Percentiles rank a stretch among this genome's conserved stretches.
Conservation (phyloP, 2,888 invertebrate genomes). For the Megalurothrips usitatus region DNA sequence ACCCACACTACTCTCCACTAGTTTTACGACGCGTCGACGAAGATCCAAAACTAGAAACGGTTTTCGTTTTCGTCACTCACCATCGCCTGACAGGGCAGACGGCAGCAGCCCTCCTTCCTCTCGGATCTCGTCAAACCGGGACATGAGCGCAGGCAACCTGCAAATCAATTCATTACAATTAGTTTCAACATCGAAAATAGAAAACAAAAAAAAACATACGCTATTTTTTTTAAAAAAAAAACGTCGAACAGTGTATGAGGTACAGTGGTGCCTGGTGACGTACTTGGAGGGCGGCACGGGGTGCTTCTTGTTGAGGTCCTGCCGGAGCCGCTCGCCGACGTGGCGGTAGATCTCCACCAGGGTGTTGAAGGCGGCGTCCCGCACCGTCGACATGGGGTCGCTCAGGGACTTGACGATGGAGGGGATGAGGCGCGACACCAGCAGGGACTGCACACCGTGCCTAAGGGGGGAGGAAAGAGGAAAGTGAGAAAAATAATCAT, state of each 20-base stretch:
- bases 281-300: constrained; percentile 68
- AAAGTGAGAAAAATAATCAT: not conserved
- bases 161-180: constrained; percentile 36
- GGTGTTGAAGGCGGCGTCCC: constrained; percentile 81
- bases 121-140: constrained; percentile 81
- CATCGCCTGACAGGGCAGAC: constrained; percentile 54
- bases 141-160: constrained; percentile 61
- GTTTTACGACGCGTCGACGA: too few species aligned
- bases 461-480: too few species aligned
- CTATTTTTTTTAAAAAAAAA: too few species aligned
- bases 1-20: too few species aligned
- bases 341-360: constrained; percentile 88
- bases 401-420: constrained; percentile 75
- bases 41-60: constrained; percentile 39
- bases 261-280: constrained; percentile 36
- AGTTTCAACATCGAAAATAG: not conserved
- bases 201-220: too few species aligned
- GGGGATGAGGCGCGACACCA: constrained; percentile 75
- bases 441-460: constrained; percentile 78
- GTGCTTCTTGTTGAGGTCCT: constrained; percentile 77
- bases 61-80: constrained; percentile 44
- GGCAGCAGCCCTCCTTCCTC: constrained; percentile 73
- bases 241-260: not conserved
- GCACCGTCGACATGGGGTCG: constrained; percentile 80
- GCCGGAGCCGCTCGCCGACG: constrained; percentile 81